Evolutionary conservation across 37 sponge, comb jelly and placozoan genomes (phyloP).

Genomic region (Geodia barretti): DNA sequence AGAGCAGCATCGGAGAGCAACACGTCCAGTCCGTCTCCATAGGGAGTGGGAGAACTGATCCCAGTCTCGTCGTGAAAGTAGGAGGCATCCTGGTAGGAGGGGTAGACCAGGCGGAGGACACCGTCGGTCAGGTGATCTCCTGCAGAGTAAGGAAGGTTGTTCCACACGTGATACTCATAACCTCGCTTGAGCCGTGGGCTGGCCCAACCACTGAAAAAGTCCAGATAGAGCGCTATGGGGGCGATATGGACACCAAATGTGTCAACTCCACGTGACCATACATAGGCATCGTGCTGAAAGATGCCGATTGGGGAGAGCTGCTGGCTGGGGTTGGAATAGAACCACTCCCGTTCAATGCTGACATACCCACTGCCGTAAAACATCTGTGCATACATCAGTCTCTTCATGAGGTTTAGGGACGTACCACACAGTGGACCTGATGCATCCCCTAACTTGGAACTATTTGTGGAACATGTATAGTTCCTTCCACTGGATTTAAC

Average conservation of each 20-base stretch:
- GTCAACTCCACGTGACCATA: conserved; percentile 9
- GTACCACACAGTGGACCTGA: conserved; percentile 60
- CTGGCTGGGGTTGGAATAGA: conserved; percentile 4
- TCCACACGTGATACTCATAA: conserved; percentile 22
- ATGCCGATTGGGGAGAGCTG: conserved; percentile 36
- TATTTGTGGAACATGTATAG: neutral
- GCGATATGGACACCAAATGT: conserved; percentile 21
- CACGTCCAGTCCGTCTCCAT: conserved; percentile 56
- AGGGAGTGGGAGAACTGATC: conserved; percentile 56
- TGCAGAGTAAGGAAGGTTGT: conserved; percentile 38
- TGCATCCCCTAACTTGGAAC: neutral
- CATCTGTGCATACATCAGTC: conserved; percentile 61
- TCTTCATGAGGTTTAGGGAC: conserved; percentile 59
- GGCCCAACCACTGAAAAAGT: conserved; percentile 49
- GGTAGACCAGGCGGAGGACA: conserved; percentile 50
- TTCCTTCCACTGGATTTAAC: neutral
- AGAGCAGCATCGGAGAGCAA: conserved; percentile 42
- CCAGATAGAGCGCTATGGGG: conserved; percentile 40
- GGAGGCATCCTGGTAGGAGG: conserved; percentile 55
- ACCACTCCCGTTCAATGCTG: conserved; percentile 56
- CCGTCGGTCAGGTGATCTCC: conserved; percentile 56
- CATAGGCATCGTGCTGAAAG: conserved; percentile 43
- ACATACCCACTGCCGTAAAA: conserved; percentile 61
- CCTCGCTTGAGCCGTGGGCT: conserved; percentile 39
- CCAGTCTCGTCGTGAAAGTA: conserved; percentile 68